Percentiles rank a stretch among this genome's conserved stretches.
Conservation (phyloP, 2,113 vertebrate genomes). For the Rallus limicola region DNA sequence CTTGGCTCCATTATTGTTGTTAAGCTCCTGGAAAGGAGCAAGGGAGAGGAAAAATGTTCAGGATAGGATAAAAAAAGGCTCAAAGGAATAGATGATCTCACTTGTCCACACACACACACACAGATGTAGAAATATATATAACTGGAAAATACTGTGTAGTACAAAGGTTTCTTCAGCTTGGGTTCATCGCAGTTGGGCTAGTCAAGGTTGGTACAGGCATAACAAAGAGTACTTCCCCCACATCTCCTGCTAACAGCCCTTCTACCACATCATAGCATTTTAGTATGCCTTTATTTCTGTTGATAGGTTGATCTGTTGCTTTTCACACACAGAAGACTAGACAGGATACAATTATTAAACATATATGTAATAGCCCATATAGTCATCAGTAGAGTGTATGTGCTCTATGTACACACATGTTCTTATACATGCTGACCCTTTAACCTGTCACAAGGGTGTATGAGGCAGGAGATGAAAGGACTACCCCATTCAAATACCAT, state of each 20-base stretch:
- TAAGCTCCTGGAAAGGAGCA: slow-evolving; percentile 19
- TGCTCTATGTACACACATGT: background rate
- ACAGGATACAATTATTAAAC: background rate
- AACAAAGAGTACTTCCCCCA: slow-evolving; percentile 43
- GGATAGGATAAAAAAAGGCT: slow-evolving; percentile 28
- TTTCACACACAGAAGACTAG: background rate
- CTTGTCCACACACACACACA: slow-evolving; percentile 40
- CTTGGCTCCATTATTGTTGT: slow-evolving; percentile 42
- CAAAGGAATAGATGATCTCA: slow-evolving; percentile 65
- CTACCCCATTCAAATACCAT: background rate
- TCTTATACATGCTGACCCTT: background rate
- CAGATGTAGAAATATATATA: slow-evolving; percentile 60
- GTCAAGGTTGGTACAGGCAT: background rate
- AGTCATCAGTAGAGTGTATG: background rate
- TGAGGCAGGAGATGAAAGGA: background rate
- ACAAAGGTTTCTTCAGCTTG: slow-evolving; percentile 48
- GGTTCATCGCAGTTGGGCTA: slow-evolving; percentile 2
- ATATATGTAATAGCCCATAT: background rate
- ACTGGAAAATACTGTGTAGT: slow-evolving; percentile 48
- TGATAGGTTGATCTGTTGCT: background rate
- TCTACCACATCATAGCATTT: slow-evolving; percentile 38
- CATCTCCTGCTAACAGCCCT: slow-evolving; percentile 19
- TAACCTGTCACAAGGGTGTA: background rate
- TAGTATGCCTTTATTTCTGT: slow-evolving; percentile 14
- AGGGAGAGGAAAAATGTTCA: slow-evolving; percentile 28